phyloP scores from a whole-genome alignment of 2,797 vertebrate genomes.

The Moxostoma hubbsi region DNA sequence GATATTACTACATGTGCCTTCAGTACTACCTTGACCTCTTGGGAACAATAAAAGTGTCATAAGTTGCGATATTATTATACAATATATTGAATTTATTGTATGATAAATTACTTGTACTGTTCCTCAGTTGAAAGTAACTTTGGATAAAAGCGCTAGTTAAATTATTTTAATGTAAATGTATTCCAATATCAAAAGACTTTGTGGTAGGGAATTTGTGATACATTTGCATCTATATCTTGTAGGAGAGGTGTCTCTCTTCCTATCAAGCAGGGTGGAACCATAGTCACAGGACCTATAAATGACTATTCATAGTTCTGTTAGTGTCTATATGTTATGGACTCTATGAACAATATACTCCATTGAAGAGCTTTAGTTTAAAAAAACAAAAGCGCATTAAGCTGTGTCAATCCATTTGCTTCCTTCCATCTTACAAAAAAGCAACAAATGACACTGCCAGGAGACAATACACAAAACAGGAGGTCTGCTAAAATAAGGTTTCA shows the following conservation, averaged over 20 bases:
- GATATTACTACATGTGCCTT: neutral
- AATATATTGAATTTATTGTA: no score
- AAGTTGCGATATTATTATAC: no score
- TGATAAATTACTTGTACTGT: no score
- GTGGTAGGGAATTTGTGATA: neutral
- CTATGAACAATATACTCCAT: neutral
- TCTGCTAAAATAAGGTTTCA: constrained; percentile 37
- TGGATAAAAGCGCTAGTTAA: no score
- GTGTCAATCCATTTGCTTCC: constrained; percentile 16
- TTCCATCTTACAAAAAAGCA: neutral
- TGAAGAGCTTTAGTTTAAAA: neutral
- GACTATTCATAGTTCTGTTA: constrained; percentile 21
- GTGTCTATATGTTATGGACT: neutral
- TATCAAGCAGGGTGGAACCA: constrained; percentile 11
- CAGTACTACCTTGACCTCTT: neutral
- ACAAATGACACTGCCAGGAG: constrained; percentile 13
- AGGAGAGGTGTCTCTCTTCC: neutral
- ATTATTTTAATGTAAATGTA: no score
- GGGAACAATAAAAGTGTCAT: neutral
- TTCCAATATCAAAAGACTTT: no score
- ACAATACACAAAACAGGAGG: constrained; percentile 5
- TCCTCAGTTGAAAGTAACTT: no score
- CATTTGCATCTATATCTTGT: neutral
- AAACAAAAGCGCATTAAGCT: constrained; percentile 17
- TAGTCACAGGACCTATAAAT: constrained; percentile 14